Evolutionary conservation across 2,888 invertebrate species (phyloP).

Genomic region (Nephrotoma guestfalica): DNA sequence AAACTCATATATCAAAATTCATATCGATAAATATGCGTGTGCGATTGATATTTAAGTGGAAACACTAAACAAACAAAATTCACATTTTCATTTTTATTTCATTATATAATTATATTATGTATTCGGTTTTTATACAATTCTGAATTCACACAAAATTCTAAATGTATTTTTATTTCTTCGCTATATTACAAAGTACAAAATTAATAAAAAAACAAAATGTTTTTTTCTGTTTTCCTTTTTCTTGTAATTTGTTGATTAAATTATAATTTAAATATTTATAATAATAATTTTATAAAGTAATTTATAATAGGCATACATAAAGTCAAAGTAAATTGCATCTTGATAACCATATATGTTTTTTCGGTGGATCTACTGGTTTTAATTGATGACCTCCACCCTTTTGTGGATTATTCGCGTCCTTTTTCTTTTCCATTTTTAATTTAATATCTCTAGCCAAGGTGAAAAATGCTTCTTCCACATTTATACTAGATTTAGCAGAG

Average conservation of each 20-base stretch:
- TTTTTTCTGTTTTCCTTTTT: not conserved
- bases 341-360: slow-evolving; percentile 74
- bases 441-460: slow-evolving; percentile 95
- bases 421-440: slow-evolving; percentile 82
- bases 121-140: not conserved
- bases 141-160: not conserved
- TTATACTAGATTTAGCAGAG: slow-evolving; percentile 93
- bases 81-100: not conserved
- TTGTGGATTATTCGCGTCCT: slow-evolving; percentile 85
- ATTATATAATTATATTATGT: not conserved
- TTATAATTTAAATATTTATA: not conserved
- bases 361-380: slow-evolving; percentile 60
- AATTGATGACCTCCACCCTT: slow-evolving; percentile 72
- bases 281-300: not conserved
- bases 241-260: not conserved
- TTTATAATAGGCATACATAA: slow-evolving; percentile 9
- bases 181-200: not conserved
- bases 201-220: not conserved
- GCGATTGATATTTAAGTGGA: not conserved
- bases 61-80: not conserved
- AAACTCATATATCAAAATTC: too few species aligned
- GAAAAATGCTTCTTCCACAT: slow-evolving; percentile 96
- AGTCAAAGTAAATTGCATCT: slow-evolving; percentile 84
- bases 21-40: not conserved
- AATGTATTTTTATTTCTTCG: not conserved